Evolutionary conservation across 2,113 vertebrate genomes (phyloP).

Genomic region (Mustela nigripes): DNA sequence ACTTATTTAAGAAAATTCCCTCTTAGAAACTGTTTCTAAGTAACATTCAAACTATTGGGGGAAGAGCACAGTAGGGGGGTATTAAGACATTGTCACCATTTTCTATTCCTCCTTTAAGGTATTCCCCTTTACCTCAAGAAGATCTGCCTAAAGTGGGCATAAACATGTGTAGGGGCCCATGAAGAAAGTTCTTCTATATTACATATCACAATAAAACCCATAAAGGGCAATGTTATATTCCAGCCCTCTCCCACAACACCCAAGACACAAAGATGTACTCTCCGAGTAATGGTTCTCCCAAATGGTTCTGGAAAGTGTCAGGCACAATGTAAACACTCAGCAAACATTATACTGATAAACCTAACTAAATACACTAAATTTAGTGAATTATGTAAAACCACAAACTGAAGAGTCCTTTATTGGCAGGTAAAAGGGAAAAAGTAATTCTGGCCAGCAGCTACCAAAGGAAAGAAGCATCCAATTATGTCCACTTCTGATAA

Average conservation of each 20-base stretch:
- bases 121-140: not conserved
- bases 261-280: not conserved
- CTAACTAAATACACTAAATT: not conserved
- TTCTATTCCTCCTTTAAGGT: not conserved
- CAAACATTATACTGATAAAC: slow-evolving; percentile 27
- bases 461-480: not conserved
- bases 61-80: not conserved
- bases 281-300: not conserved
- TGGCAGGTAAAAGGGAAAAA: not conserved
- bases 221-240: not conserved
- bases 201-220: not conserved
- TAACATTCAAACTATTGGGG: not conserved
- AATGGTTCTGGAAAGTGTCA: not conserved
- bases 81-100: not conserved
- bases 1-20: not conserved
- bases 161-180: no score
- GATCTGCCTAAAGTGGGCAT: not conserved
- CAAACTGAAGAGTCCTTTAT: not conserved
- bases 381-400: not conserved
- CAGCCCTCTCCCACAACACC: not conserved
- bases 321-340: not conserved
- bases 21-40: not conserved
- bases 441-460: not conserved
- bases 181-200: not conserved
- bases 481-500: not conserved